Evolutionary conservation across 2,888 invertebrate genomes (phyloP), one percentile per base, ranked within the genome.

Genomic region (Operophtera brumata): DNA sequence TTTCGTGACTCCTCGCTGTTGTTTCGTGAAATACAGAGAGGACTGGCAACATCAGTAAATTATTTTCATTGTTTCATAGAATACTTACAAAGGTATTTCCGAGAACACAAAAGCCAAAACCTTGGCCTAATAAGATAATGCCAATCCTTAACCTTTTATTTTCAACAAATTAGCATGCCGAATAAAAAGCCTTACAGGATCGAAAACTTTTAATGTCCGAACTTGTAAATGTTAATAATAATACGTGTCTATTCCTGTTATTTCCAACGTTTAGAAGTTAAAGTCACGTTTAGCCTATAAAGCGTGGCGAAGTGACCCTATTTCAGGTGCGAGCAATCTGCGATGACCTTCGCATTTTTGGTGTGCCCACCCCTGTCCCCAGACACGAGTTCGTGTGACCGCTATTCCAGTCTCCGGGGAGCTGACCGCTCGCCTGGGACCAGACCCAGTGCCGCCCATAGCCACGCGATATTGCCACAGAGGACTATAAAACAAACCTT

Each of bases 301-400:
- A 79, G 68, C 75, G 78, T 80, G 80, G 75, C 77, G 70, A 75
- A 80, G 78, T 83, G 80, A 82, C 81, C 82, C 80, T 83, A 82
- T 82, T 83, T 80, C 75, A 80, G 80, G 79, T 78, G 78, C 80
- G 73, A 78, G 77, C 84, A 84, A 85, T 84, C 82, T 79, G 74
- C 72, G 71, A 70, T 79, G 80, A 85, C 85, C 85, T 87, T 86
- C 83, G 77, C 85, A 86, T 84, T 85, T 85, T 79, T 70, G 66
- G 73, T 61, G 71, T 77, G 67, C 70, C 69, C 71, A 79, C 80
- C 79, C 80, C 65, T 69, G 77, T 80, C 80, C 82, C 81, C 66
- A 70, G 78, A 73, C 71, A 66, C 70, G 74, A 71, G 78, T 80
- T 71, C 78, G 76, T 81, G 83, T 77, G 79, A 72, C 79, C 80